Conservation (phyloP, 2,113 vertebrate species). For the Pongo pygmaeus region DNA sequence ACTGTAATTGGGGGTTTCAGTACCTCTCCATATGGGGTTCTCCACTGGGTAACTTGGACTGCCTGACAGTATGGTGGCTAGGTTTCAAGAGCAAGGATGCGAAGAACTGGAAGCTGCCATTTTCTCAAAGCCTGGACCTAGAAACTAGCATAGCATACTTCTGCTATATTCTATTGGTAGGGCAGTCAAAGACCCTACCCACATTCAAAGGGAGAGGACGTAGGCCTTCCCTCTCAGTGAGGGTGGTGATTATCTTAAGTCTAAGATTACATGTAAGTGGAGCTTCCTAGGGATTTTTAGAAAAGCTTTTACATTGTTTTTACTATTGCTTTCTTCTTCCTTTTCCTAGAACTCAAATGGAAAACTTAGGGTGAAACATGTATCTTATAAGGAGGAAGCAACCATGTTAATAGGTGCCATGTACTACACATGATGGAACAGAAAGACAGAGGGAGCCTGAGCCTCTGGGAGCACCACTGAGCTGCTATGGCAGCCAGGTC, state of each 20-base stretch:
- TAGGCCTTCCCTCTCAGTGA: not conserved
- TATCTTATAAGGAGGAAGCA: not conserved
- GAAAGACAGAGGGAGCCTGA: not conserved
- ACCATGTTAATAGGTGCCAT: not conserved
- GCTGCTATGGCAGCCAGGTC: not conserved
- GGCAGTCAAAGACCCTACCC: not conserved
- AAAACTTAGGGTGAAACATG: not conserved
- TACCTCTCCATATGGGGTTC: not conserved
- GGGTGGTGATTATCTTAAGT: not conserved
- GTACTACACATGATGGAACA: fast-evolving
- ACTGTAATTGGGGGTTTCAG: not conserved
- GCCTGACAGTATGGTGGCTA: not conserved
- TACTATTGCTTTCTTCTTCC: not conserved
- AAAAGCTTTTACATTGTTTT: not conserved
- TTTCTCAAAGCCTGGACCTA: not conserved
- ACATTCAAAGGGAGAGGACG: not conserved
- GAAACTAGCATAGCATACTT: not conserved
- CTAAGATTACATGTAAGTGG: too few species aligned
- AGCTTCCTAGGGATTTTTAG: not conserved
- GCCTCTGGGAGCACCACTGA: not conserved
- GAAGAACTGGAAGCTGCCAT: not conserved
- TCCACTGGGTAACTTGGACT: not conserved
- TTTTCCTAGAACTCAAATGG: not conserved
- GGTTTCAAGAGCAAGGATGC: not conserved
- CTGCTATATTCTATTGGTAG: not conserved